These are phyloP conservation scores for Machaerirhynchus nigripectus DNA, from an alignment of 2,113 vertebrate species.

Conservation along the genomic window DNA sequence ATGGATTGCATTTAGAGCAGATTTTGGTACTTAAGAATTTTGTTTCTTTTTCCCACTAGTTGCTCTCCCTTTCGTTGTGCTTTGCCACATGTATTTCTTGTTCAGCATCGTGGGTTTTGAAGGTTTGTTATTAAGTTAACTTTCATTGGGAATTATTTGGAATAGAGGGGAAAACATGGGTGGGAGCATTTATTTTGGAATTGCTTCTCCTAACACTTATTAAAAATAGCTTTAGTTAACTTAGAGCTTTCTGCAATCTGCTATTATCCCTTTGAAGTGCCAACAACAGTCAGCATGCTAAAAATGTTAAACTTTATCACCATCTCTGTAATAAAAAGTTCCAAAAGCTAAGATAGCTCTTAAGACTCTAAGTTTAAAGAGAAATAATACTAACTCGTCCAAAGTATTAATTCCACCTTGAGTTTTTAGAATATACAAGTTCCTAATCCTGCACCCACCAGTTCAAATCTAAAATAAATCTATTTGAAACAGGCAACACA, in stretches of 20 bases:
- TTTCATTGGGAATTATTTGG: not conserved
- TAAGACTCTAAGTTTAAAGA: not conserved
- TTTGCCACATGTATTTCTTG: not conserved
- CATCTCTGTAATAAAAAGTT: not conserved
- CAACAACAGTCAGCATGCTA: not conserved
- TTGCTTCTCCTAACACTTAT: not conserved
- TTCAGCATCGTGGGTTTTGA: not conserved
- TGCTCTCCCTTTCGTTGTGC: not conserved
- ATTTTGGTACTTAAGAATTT: not conserved
- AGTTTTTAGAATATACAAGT: not conserved
- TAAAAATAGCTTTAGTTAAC: not conserved
- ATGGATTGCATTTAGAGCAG: not conserved
- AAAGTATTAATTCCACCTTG: not conserved
- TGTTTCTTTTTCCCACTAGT: not conserved
- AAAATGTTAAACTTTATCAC: not conserved
- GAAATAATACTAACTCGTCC: not conserved
- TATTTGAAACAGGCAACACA: not conserved
- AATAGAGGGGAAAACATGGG: not conserved
- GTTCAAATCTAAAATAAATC: not conserved
- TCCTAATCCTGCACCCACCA: not conserved
- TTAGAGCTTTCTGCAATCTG: not conserved
- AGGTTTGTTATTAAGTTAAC: not conserved
- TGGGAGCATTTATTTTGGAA: not conserved
- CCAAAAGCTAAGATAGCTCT: not conserved
- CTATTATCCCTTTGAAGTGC: not conserved